Evolutionary conservation across 2,113 vertebrate species (phyloP), one percentile per base, ranked within the genome.

Genomic region (Perca schrenkii): DNA sequence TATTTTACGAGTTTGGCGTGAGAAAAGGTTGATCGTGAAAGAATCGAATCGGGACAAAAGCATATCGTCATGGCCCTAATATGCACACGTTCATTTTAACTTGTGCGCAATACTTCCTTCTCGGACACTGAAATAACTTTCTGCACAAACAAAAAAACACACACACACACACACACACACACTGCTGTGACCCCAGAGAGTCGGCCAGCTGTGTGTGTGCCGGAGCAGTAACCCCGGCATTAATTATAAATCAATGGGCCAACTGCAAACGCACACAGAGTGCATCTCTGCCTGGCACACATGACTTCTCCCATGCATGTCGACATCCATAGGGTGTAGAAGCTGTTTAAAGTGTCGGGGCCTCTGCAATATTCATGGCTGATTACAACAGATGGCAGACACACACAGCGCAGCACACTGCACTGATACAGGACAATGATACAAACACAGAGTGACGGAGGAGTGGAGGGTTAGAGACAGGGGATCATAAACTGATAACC

Each of bases 241-340:
- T 93, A 93, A 93, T 92, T 91, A 93, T 92, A 92, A 93, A 94
- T 94, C 93, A 93, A 92, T 92, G 91, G 90, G 90, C 92, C 92
- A 93, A 93, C 90, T 93, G 93, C 84, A 92, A 91, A 92, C 52
- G 78, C 88, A 86, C 81, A 87, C 85, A 88, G 90, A 92, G 90
- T 85, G 80, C 90, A 88, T 89, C 87, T 84, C 88, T 86, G 83
- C 73, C 79, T 85, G 83, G 75, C 80, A 86, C 88, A 91, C 87
- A 92, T 86, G 82, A 90, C 83, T 90, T 91, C 84, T 92, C 78
- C 79, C 87, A 87, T 89, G 91, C 90, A 91, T 91, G 91, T 88
- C 89, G 88, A 87, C 84, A 89, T 91, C 91, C 87, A 88, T 82
- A 75, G 93, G 86, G 86, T 91, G 86, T 88, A 82, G 73, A 82